These are phyloP conservation scores for Hydra vulgaris DNA, from an alignment of 30 jellyfish, hydroid and myxozoan species.

Conservation along the genomic window DNA sequence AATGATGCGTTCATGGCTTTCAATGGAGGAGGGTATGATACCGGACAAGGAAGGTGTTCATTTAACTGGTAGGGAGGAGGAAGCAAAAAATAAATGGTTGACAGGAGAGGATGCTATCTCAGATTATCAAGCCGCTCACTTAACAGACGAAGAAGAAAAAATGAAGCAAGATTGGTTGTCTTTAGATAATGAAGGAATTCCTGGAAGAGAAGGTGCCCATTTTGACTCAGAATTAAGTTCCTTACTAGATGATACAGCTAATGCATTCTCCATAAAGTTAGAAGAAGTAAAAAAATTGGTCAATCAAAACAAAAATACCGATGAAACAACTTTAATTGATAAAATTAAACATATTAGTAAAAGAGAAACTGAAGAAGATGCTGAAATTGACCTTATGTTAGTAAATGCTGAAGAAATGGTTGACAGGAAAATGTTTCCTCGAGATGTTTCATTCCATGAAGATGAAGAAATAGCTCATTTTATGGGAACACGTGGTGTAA, in stretches of 20 bases:
- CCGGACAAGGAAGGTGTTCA: background rate
- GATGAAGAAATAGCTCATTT: slow-evolving; percentile 48
- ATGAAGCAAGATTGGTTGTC: slow-evolving; percentile 9
- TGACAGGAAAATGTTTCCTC: slow-evolving; percentile 20
- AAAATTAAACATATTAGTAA: background rate
- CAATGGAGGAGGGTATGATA: background rate
- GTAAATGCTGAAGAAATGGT: slow-evolving; percentile 14
- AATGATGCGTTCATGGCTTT: slow-evolving; percentile 10
- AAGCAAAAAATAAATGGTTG: background rate
- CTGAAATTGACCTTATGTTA: background rate
- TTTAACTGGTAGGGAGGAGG: background rate
- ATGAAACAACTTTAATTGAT: slow-evolving; percentile 10
- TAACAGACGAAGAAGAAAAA: slow-evolving; percentile 8
- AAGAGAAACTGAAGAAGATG: slow-evolving; percentile 4
- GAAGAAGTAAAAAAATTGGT: background rate
- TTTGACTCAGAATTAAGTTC: slow-evolving; percentile 13
- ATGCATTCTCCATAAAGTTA: background rate
- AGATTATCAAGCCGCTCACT: background rate
- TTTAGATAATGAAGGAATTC: slow-evolving; percentile 7
- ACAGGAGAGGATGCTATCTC: background rate
- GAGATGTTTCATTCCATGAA: slow-evolving; percentile 28
- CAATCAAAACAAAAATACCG: slow-evolving; percentile 1
- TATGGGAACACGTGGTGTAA: slow-evolving; percentile 49
- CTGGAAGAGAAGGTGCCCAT: slow-evolving; percentile 22
- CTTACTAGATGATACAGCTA: slow-evolving; percentile 6